These are phyloP conservation scores for Ectobius pallidus DNA, from an alignment of 2,888 invertebrate genomes.

Conservation along the genomic window DNA sequence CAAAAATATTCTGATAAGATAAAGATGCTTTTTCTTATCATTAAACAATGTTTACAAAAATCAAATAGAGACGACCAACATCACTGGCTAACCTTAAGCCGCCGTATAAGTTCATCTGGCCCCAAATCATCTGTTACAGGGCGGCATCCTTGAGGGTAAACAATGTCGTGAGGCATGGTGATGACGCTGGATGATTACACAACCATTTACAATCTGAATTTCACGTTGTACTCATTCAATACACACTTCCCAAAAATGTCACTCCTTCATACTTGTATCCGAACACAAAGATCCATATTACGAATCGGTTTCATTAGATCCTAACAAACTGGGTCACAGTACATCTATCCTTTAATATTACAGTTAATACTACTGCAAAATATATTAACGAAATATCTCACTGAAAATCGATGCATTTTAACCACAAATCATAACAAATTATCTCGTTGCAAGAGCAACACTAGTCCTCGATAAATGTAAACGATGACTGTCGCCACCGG, in stretches of 20 bases:
- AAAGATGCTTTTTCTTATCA: too few relatives aligned
- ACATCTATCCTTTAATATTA: background rate
- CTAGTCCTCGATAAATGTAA: background rate
- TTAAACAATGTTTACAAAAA: too few relatives aligned
- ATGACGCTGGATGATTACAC: background rate
- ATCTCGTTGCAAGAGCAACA: background rate
- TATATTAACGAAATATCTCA: background rate
- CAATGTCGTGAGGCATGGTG: conserved; percentile 64
- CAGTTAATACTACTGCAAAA: background rate
- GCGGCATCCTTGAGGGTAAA: conserved; percentile 94
- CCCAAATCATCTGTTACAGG: conserved; percentile 94
- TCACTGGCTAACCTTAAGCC: conserved; percentile 90
- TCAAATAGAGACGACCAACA: too few relatives aligned
- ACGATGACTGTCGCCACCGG: background rate
- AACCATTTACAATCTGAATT: conserved; percentile 17
- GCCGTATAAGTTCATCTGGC: conserved; percentile 92
- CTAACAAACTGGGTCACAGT: background rate
- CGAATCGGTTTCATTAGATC: background rate
- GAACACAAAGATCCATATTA: background rate
- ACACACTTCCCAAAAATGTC: background rate
- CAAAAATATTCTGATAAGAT: too few relatives aligned
- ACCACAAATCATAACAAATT: background rate
- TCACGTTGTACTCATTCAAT: background rate
- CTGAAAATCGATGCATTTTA: background rate
- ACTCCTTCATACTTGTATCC: background rate